Percentiles rank a stretch among this genome's conserved stretches.
Evolutionary conservation across 2,797 vertebrate genomes (phyloP).

Genomic region (Carcharodon carcharias): DNA sequence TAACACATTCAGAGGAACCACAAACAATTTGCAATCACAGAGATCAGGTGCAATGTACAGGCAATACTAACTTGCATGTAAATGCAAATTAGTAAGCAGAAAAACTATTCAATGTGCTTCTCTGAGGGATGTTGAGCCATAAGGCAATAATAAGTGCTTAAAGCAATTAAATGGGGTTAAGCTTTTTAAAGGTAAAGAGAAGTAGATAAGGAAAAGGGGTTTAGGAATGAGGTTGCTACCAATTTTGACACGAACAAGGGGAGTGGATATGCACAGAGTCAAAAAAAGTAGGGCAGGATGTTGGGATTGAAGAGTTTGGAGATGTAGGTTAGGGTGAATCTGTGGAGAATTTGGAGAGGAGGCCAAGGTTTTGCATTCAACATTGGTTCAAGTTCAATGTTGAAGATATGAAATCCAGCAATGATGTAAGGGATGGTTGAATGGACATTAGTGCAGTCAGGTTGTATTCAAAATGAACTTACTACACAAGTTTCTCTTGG

Average conservation of each 20-base stretch:
- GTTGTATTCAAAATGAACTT: background rate
- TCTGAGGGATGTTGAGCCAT: background rate
- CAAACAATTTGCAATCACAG: background rate
- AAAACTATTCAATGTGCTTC: background rate
- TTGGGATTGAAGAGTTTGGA: background rate
- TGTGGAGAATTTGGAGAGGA: background rate
- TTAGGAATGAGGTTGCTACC: background rate
- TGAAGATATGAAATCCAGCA: background rate
- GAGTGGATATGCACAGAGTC: background rate
- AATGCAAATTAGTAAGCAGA: background rate
- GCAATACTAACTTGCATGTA: background rate
- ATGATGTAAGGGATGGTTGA: background rate
- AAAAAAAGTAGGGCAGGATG: background rate
- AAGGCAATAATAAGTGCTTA: background rate
- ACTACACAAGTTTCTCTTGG: background rate
- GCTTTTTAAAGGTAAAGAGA: background rate
- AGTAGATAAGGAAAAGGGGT: background rate
- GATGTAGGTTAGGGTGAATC: background rate
- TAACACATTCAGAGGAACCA: background rate
- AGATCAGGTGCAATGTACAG: background rate
- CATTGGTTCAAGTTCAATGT: background rate
- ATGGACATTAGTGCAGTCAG: background rate
- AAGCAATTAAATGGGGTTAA: background rate
- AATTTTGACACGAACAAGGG: background rate
- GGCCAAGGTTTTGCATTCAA: background rate